Conservation (phyloP, 2,888 invertebrate genomes). For the Graphium colonna region DNA sequence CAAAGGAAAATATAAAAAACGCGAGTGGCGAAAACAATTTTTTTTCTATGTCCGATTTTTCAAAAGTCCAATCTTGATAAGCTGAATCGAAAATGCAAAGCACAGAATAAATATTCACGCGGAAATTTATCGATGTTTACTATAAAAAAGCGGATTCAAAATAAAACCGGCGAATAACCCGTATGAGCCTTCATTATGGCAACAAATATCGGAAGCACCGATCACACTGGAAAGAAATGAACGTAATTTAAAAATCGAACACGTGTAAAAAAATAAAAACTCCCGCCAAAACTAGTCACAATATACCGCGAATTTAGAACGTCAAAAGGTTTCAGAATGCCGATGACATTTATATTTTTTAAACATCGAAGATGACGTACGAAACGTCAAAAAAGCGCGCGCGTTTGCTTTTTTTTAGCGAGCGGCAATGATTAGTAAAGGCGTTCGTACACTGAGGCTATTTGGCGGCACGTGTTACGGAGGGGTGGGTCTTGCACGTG, state of each 20-base stretch:
- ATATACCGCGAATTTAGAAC: no score
- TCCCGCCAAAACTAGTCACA: slow-evolving; percentile 22
- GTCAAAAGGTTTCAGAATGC: no score
- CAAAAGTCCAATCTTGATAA: no score
- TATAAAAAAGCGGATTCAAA: no score
- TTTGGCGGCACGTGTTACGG: slow-evolving; percentile 73
- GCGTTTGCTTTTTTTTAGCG: slow-evolving; percentile 55
- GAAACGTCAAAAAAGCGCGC: slow-evolving; percentile 54
- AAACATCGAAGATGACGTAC: slow-evolving; percentile 44
- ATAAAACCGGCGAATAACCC: no score
- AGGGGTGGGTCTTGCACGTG: slow-evolving; percentile 75
- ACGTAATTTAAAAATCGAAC: neutral
- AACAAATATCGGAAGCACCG: neutral
- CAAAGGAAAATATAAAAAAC: no score
- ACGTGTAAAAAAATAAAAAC: neutral
- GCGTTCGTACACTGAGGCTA: slow-evolving; percentile 71
- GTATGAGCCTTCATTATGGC: no score
- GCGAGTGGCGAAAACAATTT: no score
- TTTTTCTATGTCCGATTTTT: no score
- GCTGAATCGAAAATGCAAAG: no score
- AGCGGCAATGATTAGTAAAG: slow-evolving; percentile 71
- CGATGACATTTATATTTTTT: slow-evolving; percentile 35
- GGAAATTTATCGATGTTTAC: no score
- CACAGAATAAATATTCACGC: no score
- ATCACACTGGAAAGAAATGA: neutral